A percentile compares a stretch with the other conserved stretches of the same genome.
phyloP scores from a whole-genome alignment of 2,888 invertebrate genomes.

The Microplitis manilae region DNA sequence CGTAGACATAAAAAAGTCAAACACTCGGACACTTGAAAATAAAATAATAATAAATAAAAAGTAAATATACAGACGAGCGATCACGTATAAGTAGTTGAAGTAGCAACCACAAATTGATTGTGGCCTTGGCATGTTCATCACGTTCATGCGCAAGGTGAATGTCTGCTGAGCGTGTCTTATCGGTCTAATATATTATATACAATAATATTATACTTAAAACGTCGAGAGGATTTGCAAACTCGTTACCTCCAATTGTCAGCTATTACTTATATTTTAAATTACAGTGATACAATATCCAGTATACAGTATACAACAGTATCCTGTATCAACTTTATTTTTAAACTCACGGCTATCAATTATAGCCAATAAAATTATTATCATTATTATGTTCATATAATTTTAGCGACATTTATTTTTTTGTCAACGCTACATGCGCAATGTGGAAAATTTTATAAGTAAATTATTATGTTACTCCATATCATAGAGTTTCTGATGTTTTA shows the following conservation, averaged over 20 bases:
- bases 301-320: neutral
- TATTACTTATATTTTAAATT: conserved; percentile 1
- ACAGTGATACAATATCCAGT: neutral
- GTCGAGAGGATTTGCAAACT: neutral
- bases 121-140: conserved; percentile 25
- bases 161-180: conserved; percentile 19
- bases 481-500: neutral
- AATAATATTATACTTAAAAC: neutral
- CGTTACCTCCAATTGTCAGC: neutral
- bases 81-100: neutral
- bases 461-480: neutral
- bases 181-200: neutral
- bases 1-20: conserved; percentile 6
- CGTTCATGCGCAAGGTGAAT: conserved; percentile 38
- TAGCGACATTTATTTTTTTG: neutral
- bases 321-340: neutral
- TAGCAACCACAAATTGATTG: conserved; percentile 31
- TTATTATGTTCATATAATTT: neutral
- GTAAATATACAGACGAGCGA: conserved; percentile 11
- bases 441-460: neutral
- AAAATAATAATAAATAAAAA: neutral
- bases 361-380: neutral
- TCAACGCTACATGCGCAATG: no score
- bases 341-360: neutral
- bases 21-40: conserved; percentile 24